Evolutionary conservation across 2,888 invertebrate species (phyloP).

Genomic region (Tenthredo amoena): DNA sequence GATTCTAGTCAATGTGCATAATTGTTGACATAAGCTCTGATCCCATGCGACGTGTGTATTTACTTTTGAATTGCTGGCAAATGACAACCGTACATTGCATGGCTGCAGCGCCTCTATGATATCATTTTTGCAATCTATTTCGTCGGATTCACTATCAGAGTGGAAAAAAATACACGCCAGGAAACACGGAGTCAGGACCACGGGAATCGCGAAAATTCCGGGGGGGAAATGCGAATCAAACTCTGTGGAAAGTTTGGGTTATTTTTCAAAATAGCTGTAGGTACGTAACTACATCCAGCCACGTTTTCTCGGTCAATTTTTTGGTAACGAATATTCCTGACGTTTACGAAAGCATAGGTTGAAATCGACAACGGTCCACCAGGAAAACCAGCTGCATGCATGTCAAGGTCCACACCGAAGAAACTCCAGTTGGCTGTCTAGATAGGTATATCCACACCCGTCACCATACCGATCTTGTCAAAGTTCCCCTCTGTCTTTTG

Average conservation of each 20-base stretch:
- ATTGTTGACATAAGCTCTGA: neutral
- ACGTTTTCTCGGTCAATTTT: neutral
- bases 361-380: neutral
- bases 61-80: neutral
- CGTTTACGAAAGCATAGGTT: neutral
- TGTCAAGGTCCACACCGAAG: neutral
- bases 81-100: neutral
- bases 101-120: neutral
- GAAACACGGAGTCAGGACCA: neutral
- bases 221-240: neutral
- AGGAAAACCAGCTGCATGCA: constrained; percentile 35
- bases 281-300: neutral
- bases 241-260: neutral
- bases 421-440: neutral
- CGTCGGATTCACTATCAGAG: neutral
- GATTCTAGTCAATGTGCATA: neutral
- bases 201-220: neutral
- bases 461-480: constrained; percentile 42
- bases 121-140: neutral
- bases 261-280: neutral
- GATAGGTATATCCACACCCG: constrained; percentile 14
- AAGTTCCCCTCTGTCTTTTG: constrained; percentile 34
- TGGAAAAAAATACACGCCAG: neutral
- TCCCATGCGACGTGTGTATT: neutral
- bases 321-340: neutral